Conservation (phyloP, 2,888 invertebrate genomes). For the Pterostichus madidus region DNA sequence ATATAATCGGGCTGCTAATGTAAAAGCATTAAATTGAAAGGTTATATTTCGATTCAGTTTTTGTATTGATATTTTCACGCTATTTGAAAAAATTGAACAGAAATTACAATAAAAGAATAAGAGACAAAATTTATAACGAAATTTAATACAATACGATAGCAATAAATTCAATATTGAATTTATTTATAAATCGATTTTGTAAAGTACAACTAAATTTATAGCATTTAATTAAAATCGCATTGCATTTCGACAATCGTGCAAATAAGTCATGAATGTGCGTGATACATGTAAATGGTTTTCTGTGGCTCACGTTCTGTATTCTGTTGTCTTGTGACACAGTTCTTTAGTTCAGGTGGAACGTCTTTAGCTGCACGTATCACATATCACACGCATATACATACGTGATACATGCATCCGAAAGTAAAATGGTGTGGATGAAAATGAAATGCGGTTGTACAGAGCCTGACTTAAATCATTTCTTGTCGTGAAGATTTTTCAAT, state of each 20-base stretch:
- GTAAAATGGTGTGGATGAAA: not conserved
- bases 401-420: conserved; percentile 9
- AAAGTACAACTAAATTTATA: not conserved
- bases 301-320: conserved; percentile 1
- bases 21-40: no score
- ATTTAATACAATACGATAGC: no score
- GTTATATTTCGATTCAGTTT: no score
- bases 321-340: conserved; percentile 17
- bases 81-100: no score
- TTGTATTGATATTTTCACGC: no score
- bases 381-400: not conserved
- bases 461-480: not conserved
- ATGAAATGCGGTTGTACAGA: not conserved
- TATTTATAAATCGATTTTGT: not conserved
- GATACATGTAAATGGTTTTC: conserved; percentile 10
- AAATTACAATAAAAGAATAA: no score
- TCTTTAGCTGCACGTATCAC: not conserved
- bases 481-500: no score
- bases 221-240: not conserved
- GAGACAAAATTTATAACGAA: no score
- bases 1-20: no score
- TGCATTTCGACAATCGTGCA: not conserved
- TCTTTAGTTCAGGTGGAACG: not conserved
- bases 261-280: conserved; percentile 6
- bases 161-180: not conserved